These are phyloP conservation scores for Ochotona curzoniae DNA, from an alignment of 2,113 vertebrate genomes.

Conservation along the genomic window DNA sequence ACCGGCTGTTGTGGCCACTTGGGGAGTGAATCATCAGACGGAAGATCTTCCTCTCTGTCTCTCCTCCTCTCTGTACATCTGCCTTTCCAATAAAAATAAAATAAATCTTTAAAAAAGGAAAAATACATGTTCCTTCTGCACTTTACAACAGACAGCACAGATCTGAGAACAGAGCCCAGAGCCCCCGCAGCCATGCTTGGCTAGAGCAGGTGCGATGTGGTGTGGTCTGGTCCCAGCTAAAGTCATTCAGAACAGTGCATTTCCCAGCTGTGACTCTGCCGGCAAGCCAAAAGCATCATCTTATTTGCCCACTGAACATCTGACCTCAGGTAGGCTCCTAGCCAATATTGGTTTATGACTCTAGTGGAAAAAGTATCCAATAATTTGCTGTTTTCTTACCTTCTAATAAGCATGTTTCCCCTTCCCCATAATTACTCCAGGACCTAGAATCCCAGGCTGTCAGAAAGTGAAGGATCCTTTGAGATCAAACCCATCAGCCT, in stretches of 20 bases:
- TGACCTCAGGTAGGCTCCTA: not conserved
- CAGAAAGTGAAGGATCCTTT: slow-evolving; percentile 51
- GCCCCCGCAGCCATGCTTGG: not conserved
- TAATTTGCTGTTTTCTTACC: slow-evolving; percentile 36
- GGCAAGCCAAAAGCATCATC: not conserved
- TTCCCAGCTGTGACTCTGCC: not conserved
- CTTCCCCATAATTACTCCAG: slow-evolving; percentile 46
- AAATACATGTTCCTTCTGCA: too few relatives aligned
- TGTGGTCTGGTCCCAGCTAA: too few relatives aligned
- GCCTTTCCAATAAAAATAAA: too few relatives aligned
- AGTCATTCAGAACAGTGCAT: accelerated
- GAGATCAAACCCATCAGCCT: slow-evolving; percentile 40
- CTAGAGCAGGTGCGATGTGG: not conserved
- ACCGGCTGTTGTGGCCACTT: too few relatives aligned
- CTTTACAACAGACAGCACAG: too few relatives aligned
- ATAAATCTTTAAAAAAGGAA: too few relatives aligned
- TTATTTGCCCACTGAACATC: slow-evolving; percentile 23
- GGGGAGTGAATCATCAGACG: too few relatives aligned
- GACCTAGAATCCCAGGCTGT: slow-evolving; percentile 51
- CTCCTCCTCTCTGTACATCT: too few relatives aligned
- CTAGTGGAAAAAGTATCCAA: slow-evolving; percentile 20
- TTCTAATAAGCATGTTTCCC: not conserved
- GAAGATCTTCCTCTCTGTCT: too few relatives aligned
- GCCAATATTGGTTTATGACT: not conserved
- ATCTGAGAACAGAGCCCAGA: not conserved